Conservation (phyloP, 1,140 invertebrate species). For the Oncopodura yosiiana region DNA sequence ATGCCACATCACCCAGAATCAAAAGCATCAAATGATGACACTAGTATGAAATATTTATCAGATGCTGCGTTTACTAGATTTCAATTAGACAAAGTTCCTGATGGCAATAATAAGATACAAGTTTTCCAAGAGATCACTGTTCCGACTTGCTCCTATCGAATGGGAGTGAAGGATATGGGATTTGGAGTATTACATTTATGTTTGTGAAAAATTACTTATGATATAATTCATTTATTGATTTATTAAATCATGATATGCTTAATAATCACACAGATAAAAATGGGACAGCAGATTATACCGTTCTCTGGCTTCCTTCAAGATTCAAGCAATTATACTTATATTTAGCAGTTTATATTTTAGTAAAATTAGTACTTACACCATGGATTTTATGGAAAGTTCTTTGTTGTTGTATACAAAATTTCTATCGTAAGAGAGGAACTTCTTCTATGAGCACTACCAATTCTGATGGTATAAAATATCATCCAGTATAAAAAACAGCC, state of each 20-base stretch:
- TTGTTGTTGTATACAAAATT: neutral
- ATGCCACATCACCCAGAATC: neutral
- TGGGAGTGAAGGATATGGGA: conserved; percentile 74
- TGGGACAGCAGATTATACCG: conserved; percentile 35
- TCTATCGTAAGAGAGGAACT: no score
- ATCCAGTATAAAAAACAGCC: no score
- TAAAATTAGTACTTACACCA: conserved; percentile 20
- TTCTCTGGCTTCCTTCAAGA: conserved; percentile 37
- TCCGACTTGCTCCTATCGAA: conserved; percentile 88
- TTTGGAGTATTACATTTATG: conserved; percentile 72
- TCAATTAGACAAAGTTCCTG: conserved; percentile 5
- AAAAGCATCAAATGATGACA: neutral
- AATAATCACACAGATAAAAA: conserved; percentile 20
- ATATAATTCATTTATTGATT: neutral
- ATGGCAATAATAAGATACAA: neutral
- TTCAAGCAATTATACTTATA: conserved; percentile 35
- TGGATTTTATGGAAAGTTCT: conserved; percentile 18
- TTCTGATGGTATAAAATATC: no score
- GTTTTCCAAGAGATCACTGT: conserved; percentile 71
- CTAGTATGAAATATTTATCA: no score
- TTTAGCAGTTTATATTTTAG: conserved; percentile 14
- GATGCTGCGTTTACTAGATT: neutral
- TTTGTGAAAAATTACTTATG: conserved; percentile 38
- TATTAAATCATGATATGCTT: conserved; percentile 8
- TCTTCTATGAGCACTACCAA: no score